Percentiles rank a stretch among this genome's conserved stretches.
phyloP scores from a whole-genome alignment of 2,113 vertebrate genomes.

The Gobiocypris rarus region DNA sequence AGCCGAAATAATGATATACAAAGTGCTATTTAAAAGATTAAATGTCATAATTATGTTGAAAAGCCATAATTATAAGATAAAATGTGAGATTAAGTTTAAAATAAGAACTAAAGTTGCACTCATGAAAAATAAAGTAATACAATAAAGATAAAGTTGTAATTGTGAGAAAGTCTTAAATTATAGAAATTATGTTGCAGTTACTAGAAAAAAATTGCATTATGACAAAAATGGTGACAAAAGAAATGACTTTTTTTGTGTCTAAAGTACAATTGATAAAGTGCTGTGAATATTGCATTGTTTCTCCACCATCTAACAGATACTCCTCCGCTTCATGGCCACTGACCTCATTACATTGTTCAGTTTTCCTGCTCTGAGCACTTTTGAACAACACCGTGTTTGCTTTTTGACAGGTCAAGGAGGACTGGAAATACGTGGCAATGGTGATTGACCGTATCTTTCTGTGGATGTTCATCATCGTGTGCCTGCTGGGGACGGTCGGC shows the following conservation, averaged over 20 bases:
- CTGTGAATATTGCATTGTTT: neutral
- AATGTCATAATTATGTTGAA: too few species aligned
- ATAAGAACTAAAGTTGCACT: neutral
- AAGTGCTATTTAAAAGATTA: neutral
- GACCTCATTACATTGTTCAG: neutral
- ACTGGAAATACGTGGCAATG: slow-evolving; percentile 62
- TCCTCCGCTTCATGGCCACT: neutral
- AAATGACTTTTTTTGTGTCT: neutral
- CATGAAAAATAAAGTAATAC: neutral
- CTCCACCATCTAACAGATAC: neutral
- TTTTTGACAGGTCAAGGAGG: slow-evolving; percentile 57
- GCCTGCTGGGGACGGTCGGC: slow-evolving; percentile 59
- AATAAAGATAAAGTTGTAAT: neutral
- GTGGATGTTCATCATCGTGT: slow-evolving; percentile 64
- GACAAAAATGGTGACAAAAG: neutral
- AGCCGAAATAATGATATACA: neutral
- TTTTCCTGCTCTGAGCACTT: neutral
- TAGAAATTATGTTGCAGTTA: neutral
- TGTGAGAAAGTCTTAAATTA: neutral
- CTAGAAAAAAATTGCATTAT: neutral
- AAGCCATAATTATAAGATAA: too few species aligned
- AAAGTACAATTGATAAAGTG: neutral
- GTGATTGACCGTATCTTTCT: slow-evolving; percentile 62
- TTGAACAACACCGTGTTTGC: slow-evolving; percentile 62
- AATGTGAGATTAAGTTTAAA: neutral